Evolutionary conservation across 1,140 invertebrate genomes (phyloP).

Genomic region (Bombus pascuorum): DNA sequence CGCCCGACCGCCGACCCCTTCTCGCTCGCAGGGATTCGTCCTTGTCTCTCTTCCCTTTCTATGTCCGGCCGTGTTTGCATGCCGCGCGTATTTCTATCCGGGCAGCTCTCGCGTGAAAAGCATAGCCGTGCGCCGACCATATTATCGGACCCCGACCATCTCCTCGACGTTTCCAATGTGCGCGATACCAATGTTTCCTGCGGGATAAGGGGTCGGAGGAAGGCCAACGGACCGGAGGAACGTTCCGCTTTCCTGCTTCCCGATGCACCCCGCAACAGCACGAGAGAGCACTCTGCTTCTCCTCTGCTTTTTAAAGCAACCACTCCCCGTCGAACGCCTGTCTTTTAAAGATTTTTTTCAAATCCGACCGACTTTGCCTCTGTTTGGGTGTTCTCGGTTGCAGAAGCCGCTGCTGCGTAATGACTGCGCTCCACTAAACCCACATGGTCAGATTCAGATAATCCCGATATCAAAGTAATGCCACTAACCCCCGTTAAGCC

Average conservation of each 20-base stretch:
- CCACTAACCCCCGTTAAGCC: background rate
- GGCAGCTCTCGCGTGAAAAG: slow-evolving; percentile 1
- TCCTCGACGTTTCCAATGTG: slow-evolving; percentile 1
- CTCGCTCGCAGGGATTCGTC: background rate
- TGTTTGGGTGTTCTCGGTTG: background rate
- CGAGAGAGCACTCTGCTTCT: too few relatives aligned
- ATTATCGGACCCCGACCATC: slow-evolving; percentile 11
- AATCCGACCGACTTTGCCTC: too few relatives aligned
- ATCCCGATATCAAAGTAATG: background rate
- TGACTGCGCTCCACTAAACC: background rate
- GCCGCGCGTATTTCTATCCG: background rate
- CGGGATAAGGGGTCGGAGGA: slow-evolving; percentile 21
- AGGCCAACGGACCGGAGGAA: background rate
- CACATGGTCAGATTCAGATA: too few relatives aligned
- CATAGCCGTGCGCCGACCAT: background rate
- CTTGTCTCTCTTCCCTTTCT: too few relatives aligned
- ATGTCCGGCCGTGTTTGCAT: slow-evolving; percentile 6
- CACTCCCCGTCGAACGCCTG: background rate
- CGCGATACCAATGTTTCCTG: slow-evolving; percentile 32
- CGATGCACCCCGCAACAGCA: background rate
- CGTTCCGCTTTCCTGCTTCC: background rate
- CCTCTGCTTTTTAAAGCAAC: background rate
- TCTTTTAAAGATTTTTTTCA: background rate
- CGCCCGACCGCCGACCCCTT: background rate
- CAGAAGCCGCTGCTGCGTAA: background rate